phyloP scores from a whole-genome alignment of 2,888 invertebrate genomes.

The Dryomyza anilis region DNA sequence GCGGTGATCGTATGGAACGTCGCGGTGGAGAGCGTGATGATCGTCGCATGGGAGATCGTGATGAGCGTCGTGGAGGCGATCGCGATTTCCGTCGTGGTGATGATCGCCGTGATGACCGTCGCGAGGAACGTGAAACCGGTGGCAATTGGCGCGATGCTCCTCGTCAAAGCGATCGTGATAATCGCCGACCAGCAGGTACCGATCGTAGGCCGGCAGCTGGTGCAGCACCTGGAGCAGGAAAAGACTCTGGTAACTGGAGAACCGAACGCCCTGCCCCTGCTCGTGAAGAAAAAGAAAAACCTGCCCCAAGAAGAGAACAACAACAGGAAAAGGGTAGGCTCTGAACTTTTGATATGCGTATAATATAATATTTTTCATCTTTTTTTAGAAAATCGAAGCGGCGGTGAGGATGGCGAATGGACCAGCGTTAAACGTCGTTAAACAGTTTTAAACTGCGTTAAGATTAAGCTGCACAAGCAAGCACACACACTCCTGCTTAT shows the following conservation, averaged over 20 bases:
- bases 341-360: too few relatives aligned
- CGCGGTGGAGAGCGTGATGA: conserved; percentile 42
- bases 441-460: conserved; percentile 21
- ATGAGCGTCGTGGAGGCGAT: conserved; percentile 39
- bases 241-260: conserved; percentile 54
- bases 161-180: conserved; percentile 49
- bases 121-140: conserved; percentile 43
- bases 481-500: conserved; percentile 26
- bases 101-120: conserved; percentile 40
- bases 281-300: conserved; percentile 55
- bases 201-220: conserved; percentile 39
- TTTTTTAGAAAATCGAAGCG: conserved; percentile 63
- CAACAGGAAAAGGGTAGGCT: conserved; percentile 50
- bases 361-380: conserved; percentile 29
- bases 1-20: conserved; percentile 27
- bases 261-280: conserved; percentile 53
- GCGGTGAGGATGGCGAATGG: conserved; percentile 68
- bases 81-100: conserved; percentile 38
- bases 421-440: conserved; percentile 66
- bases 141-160: conserved; percentile 55
- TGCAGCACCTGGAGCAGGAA: conserved; percentile 48
- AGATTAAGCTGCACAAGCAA: conserved; percentile 32
- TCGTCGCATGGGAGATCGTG: conserved; percentile 39
- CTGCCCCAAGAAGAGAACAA: conserved; percentile 46
- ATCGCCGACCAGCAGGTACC: conserved; percentile 42